Base-by-base conservation (phyloP, 2,888 invertebrate species). In the Aquatica leii region DNA sequence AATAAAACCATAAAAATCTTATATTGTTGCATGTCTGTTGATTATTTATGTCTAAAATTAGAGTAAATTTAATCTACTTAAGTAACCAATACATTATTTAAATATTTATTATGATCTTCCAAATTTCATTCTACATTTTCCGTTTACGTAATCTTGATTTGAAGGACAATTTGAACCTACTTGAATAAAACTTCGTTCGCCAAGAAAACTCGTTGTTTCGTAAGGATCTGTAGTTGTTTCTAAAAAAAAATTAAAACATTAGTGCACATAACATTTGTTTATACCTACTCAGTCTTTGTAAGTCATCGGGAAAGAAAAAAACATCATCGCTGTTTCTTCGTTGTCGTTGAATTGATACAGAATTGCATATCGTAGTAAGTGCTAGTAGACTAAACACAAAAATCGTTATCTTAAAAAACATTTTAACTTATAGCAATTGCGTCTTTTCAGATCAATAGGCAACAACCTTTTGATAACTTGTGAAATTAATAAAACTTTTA, bases 71-170 rank as follows among this genome's bases (percentile, higher is more conserved):
- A n/a, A n/a, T n/a, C n/a, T n/a, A n/a, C n/a, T n/a, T n/a, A n/a
- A n/a, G n/a, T n/a, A n/a, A n/a, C n/a, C n/a, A n/a, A n/a, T n/a
- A n/a, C n/a, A n/a, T n/a, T n/a, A n/a, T n/a, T n/a, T n/a, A n/a
- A n/a, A n/a, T n/a, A n/a, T n/a, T 8, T 37, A 5, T 15, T 46
- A 46, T 9, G 12, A 9, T 20, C 5, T 49, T 49, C 35, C 35
- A 50, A 50, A 50, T 9, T 31, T 31, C 24, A 3, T 50, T 17
- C 50, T 5, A 12, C 50, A 50, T 6, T 50, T 50, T 9, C 50
- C 35, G 24, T 50, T 50, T 24, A 50, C 35, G 3, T 24, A 15
- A 34, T 34, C 50, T 12, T 50, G n/a, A 15, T 35, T 35, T 50
- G 21, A 6, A 9, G 21, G 8, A 12, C 50, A 50, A 24, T 50